A percentile compares a stretch with the other conserved stretches of the same genome.
Conservation (phyloP, 2,113 vertebrate species). For the Sminthopsis crassicaudata region DNA sequence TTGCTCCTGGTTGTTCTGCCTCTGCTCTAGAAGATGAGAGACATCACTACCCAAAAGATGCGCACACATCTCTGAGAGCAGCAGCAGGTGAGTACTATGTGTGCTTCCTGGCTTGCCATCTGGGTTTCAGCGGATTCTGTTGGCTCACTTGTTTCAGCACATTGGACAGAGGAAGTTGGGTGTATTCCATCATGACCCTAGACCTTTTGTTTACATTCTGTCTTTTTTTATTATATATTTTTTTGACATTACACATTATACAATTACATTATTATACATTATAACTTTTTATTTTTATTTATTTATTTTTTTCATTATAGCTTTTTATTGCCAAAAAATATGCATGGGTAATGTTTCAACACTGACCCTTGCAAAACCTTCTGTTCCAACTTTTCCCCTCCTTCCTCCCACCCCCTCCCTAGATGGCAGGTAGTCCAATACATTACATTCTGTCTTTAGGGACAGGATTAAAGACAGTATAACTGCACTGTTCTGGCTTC, state of each 20-base stretch:
- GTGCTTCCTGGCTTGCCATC: slow-evolving; percentile 6
- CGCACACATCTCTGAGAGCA: background rate
- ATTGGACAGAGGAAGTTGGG: background rate
- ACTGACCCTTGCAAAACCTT: no score
- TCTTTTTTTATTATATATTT: background rate
- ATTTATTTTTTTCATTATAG: no score
- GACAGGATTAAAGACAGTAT: background rate
- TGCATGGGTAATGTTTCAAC: no score
- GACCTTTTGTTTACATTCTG: slow-evolving; percentile 34
- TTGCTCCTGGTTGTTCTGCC: background rate
- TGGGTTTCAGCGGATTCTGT: background rate
- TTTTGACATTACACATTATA: no score
- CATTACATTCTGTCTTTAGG: background rate
- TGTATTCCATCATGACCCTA: background rate
- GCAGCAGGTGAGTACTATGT: slow-evolving; percentile 5
- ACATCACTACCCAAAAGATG: background rate
- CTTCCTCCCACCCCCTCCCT: no score
- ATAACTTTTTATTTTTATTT: no score
- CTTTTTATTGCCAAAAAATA: no score
- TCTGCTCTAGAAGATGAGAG: slow-evolving; percentile 3
- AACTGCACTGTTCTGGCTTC: background rate
- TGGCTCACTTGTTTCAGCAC: slow-evolving; percentile 7
- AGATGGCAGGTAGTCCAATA: no score
- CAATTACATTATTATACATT: no score
- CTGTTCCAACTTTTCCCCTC: no score